Conservation (phyloP, 2,888 invertebrate genomes). For the Athalia rosae region DNA sequence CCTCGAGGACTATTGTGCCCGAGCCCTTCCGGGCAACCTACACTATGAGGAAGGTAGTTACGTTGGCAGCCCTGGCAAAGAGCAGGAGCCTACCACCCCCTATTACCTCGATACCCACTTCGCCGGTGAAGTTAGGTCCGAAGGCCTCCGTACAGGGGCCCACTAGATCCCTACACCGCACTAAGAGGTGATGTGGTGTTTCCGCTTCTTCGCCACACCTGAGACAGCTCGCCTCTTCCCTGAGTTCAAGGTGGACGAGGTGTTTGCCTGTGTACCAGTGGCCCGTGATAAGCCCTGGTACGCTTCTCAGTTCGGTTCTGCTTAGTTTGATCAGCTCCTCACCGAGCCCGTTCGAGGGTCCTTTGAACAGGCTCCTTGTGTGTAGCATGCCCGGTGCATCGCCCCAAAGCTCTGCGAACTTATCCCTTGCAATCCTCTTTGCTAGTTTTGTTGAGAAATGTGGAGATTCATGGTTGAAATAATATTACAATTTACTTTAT, state of each 20-base stretch:
- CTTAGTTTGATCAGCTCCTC: no score
- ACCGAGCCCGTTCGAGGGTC: no score
- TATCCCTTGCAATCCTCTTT: no score
- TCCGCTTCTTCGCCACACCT: background rate
- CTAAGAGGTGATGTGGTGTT: background rate
- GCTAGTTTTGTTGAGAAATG: no score
- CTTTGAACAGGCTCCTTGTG: no score
- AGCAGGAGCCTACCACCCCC: background rate
- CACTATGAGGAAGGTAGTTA: background rate
- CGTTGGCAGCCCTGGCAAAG: background rate
- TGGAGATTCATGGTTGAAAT: no score
- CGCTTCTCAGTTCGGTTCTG: no score
- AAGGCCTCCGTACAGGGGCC: background rate
- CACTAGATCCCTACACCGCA: background rate
- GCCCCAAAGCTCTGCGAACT: no score
- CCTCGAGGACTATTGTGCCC: background rate
- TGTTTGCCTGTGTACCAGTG: constrained; percentile 10
- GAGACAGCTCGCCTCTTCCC: background rate
- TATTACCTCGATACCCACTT: background rate
- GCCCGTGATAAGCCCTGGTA: background rate
- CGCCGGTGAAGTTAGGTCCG: background rate
- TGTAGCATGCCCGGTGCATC: no score
- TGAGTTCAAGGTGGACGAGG: constrained; percentile 3
- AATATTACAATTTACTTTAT: no score
- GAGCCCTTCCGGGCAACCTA: constrained; percentile 4